Percentiles rank a stretch among this genome's conserved stretches.
These are phyloP conservation scores for Caloenas nicobarica DNA, from an alignment of 2,113 vertebrate genomes.

Conservation along the genomic window DNA sequence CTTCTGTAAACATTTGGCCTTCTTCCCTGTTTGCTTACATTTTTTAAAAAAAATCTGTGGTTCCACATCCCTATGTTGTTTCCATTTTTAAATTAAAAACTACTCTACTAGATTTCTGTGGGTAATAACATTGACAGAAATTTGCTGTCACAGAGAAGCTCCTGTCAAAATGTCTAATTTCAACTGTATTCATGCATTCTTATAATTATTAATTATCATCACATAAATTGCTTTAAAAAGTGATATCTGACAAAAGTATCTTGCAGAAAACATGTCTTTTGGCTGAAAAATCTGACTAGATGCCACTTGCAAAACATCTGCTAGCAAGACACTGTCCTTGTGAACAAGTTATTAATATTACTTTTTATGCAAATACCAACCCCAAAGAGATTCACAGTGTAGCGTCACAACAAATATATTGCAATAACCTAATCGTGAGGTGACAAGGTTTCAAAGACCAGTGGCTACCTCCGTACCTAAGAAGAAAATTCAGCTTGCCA, in stretches of 20 bases:
- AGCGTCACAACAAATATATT: background rate
- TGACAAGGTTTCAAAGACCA: background rate
- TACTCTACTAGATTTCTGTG: background rate
- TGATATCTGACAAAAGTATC: background rate
- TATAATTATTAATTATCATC: background rate
- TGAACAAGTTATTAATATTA: background rate
- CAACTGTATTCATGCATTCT: background rate
- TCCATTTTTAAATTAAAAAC: background rate
- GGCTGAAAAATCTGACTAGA: background rate
- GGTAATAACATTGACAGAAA: background rate
- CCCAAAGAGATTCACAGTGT: background rate
- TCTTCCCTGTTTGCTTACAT: background rate
- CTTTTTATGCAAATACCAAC: background rate
- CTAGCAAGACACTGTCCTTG: background rate
- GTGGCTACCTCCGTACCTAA: background rate
- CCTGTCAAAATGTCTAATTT: background rate
- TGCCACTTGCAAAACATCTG: background rate
- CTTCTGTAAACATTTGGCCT: background rate
- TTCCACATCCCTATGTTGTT: background rate
- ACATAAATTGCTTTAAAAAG: background rate
- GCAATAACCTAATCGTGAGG: background rate
- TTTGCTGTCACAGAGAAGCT: background rate
- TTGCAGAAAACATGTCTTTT: background rate
- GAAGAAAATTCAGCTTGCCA: background rate
- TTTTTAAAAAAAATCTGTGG: background rate